A percentile compares a stretch with the other conserved stretches of the same genome.
Conservation (phyloP, 2,797 vertebrate genomes). For the Coregonus suidteri region DNA sequence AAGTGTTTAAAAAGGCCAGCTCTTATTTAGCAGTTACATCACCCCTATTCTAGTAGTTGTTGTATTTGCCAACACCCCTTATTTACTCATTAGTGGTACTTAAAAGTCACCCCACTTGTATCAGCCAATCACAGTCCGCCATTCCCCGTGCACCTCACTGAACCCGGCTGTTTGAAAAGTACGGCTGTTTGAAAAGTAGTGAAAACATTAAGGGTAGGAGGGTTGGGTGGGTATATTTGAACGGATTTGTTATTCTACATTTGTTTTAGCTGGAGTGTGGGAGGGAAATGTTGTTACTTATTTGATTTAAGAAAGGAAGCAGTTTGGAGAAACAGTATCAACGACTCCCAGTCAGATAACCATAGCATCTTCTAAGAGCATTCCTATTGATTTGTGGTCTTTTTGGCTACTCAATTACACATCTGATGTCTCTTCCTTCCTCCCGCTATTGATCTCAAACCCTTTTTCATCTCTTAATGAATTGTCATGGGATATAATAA, state of each 20-base stretch:
- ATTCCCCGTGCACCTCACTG: no score
- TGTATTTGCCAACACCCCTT: no score
- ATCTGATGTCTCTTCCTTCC: slow-evolving; percentile 37
- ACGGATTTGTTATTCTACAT: slow-evolving; percentile 24
- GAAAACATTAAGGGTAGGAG: slow-evolving; percentile 20
- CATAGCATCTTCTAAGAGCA: slow-evolving; percentile 35
- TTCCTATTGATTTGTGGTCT: slow-evolving; percentile 41
- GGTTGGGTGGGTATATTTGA: slow-evolving; percentile 9
- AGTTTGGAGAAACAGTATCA: slow-evolving; percentile 9
- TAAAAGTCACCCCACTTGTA: no score
- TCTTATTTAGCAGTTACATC: no score
- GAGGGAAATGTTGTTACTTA: slow-evolving; percentile 13
- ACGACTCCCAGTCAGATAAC: slow-evolving; percentile 33
- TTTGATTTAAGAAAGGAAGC: slow-evolving; percentile 21
- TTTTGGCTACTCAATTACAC: slow-evolving; percentile 42
- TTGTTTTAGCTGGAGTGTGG: slow-evolving; percentile 17
- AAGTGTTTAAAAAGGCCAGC: no score
- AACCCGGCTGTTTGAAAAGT: no score
- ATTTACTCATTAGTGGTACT: no score
- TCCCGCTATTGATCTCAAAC: slow-evolving; percentile 44
- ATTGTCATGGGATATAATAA: slow-evolving; percentile 18
- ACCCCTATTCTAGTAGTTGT: no score
- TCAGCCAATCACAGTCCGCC: no score
- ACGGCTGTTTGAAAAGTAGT: slow-evolving; percentile 34
- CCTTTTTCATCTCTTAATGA: slow-evolving; percentile 31